phyloP scores from a whole-genome alignment of 2,797 vertebrate genomes.

The Sardinella longiceps region DNA sequence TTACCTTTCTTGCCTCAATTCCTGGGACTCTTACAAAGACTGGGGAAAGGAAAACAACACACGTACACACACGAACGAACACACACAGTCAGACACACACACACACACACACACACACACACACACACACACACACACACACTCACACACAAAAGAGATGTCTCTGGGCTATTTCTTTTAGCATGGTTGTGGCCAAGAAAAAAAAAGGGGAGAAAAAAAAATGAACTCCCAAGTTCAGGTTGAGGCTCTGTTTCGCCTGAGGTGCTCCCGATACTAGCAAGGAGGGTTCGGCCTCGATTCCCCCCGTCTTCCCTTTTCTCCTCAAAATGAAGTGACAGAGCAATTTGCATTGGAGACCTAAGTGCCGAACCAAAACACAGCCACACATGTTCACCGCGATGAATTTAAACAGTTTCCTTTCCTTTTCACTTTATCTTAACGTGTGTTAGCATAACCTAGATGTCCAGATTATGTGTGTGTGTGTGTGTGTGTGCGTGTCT shows the following conservation, averaged over 20 bases:
- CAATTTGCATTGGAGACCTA: conserved; percentile 65
- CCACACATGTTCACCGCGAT: conserved; percentile 28
- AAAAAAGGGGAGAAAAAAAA: conserved; percentile 22
- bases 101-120: not conserved
- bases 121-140: not conserved
- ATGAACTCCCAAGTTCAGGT: conserved; percentile 74
- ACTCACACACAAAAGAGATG: conserved; percentile 34
- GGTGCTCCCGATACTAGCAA: conserved; percentile 55
- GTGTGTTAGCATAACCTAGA: conserved; percentile 12
- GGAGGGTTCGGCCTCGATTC: conserved; percentile 49
- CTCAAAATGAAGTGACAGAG: conserved; percentile 69
- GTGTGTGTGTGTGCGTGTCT: not conserved
- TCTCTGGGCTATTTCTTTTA: conserved; percentile 67
- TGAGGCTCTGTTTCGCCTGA: conserved; percentile 68
- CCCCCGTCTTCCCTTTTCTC: conserved; percentile 54
- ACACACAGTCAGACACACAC: no score
- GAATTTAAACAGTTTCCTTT: conserved; percentile 31
- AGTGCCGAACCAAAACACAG: conserved; percentile 42
- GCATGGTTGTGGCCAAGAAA: conserved; percentile 61
- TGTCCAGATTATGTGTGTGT: conserved; percentile 21
- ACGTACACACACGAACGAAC: not conserved
- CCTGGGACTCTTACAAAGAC: conserved; percentile 56
- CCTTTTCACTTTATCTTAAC: not conserved
- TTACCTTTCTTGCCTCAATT: conserved; percentile 70
- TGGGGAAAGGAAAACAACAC: conserved; percentile 58